Evolutionary conservation across 30 jellyfish, hydroid and myxozoan species (phyloP).

Genomic region (Pseudorhiza aurosa): DNA sequence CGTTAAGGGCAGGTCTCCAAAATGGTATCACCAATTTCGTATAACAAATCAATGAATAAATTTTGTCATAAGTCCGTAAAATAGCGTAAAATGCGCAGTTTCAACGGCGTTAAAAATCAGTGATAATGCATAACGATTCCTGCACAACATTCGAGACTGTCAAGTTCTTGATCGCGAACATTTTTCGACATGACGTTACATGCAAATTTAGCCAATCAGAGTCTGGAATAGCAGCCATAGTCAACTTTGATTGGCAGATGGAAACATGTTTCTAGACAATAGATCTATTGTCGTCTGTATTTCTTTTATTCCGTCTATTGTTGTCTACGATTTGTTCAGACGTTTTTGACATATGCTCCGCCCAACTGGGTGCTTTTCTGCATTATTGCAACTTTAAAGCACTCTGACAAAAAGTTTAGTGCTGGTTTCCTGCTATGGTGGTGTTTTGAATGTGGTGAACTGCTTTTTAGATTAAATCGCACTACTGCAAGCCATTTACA

Average conservation of each 20-base stretch:
- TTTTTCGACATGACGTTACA: conserved; percentile 98
- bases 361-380: conserved; percentile 99
- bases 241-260: conserved; percentile 86
- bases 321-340: conserved; percentile 66
- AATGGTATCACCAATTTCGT: not conserved
- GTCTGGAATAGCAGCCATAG: conserved; percentile 40
- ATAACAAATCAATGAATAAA: too few relatives aligned
- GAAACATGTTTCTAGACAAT: conserved; percentile 76
- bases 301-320: conserved; percentile 35
- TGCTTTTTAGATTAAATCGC: too few relatives aligned
- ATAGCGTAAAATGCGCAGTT: not conserved
- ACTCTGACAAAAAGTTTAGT: conserved; percentile 9
- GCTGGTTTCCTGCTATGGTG: conserved; percentile 27
- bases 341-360: conserved; percentile 98
- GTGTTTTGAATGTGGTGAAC: conserved; percentile 27
- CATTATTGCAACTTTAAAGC: conserved; percentile 15
- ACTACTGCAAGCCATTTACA: too few relatives aligned
- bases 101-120: not conserved
- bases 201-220: conserved; percentile 85
- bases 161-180: conserved; percentile 66
- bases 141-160: conserved; percentile 66
- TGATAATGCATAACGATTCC: conserved; percentile 1
- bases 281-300: conserved; percentile 93
- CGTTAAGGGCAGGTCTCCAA: not conserved
- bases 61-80: not conserved